These are phyloP conservation scores for Apogon hyalosoma DNA, from an alignment of 2,797 vertebrate species.

Conservation along the genomic window DNA sequence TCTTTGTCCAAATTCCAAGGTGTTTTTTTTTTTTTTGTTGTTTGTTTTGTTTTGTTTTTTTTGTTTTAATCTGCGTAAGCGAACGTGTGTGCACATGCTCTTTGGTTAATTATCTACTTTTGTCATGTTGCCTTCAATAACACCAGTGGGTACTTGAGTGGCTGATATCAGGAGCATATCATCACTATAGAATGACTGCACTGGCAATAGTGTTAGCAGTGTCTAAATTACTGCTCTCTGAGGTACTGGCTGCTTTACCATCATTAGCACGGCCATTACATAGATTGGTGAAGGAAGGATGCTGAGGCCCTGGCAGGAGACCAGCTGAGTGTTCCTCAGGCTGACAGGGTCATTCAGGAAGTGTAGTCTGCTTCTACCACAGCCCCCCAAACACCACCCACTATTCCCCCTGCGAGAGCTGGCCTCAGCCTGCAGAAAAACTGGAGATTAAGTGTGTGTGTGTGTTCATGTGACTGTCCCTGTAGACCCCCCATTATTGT, in stretches of 20 bases:
- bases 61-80: conserved; percentile 21
- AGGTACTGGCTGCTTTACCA: conserved; percentile 64
- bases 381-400: conserved; percentile 20
- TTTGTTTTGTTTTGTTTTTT: conserved; percentile 17
- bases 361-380: conserved; percentile 40
- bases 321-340: conserved; percentile 65
- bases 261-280: conserved; percentile 78
- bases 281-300: conserved; percentile 72
- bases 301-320: conserved; percentile 66
- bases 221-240: conserved; percentile 69
- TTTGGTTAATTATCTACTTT: conserved; percentile 56
- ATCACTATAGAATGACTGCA: conserved; percentile 44
- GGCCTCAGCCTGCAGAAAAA: conserved; percentile 42
- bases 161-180: conserved; percentile 57
- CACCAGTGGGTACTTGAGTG: conserved; percentile 34
- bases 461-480: conserved; percentile 18
- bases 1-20: conserved; percentile 40
- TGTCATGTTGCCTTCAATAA: conserved; percentile 55
- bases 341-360: conserved; percentile 64
- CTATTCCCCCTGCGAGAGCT: conserved; percentile 39
- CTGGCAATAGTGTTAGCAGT: conserved; percentile 44
- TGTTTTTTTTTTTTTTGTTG: conserved; percentile 5
- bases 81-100: conserved; percentile 15
- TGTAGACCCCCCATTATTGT: conserved; percentile 16
- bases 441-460: conserved; percentile 42